phyloP scores from a whole-genome alignment of 2,113 vertebrate genomes.

The Kryptolebias marmoratus region DNA sequence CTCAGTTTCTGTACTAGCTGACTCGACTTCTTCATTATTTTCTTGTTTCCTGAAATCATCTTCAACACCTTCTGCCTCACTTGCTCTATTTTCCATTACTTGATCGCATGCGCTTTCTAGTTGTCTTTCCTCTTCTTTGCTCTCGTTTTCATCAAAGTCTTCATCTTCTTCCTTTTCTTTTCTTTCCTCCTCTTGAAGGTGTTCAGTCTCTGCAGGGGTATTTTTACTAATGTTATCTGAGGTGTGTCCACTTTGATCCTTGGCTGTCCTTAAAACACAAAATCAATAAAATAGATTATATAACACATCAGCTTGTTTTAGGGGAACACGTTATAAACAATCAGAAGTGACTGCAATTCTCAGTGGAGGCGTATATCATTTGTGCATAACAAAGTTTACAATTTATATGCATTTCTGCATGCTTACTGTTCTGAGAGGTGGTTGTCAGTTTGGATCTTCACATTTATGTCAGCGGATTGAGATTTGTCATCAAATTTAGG shows the following conservation, averaged over 20 bases:
- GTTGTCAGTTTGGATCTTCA: conserved; percentile 4
- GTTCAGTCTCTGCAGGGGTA: conserved; percentile 1
- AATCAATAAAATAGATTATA: neutral
- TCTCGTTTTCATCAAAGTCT: neutral
- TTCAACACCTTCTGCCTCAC: neutral
- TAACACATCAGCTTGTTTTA: no score
- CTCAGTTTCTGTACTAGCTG: neutral
- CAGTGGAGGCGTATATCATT: no score
- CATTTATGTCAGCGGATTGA: neutral
- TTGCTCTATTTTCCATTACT: neutral
- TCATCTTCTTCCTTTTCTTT: neutral
- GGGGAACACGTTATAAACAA: no score
- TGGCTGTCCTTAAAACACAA: neutral
- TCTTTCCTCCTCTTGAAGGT: neutral
- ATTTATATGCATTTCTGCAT: neutral
- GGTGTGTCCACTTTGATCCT: conserved; percentile 3
- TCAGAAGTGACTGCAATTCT: no score
- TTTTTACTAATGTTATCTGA: conserved; percentile 10
- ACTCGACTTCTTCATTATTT: neutral
- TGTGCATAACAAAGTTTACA: no score
- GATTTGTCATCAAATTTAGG: conserved; percentile 1
- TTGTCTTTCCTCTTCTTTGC: neutral
- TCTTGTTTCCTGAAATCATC: neutral
- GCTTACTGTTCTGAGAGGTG: conserved; percentile 37
- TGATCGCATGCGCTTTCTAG: neutral